These are phyloP conservation scores for Agrochola circellaris DNA, from an alignment of 2,888 invertebrate genomes.

Conservation along the genomic window DNA sequence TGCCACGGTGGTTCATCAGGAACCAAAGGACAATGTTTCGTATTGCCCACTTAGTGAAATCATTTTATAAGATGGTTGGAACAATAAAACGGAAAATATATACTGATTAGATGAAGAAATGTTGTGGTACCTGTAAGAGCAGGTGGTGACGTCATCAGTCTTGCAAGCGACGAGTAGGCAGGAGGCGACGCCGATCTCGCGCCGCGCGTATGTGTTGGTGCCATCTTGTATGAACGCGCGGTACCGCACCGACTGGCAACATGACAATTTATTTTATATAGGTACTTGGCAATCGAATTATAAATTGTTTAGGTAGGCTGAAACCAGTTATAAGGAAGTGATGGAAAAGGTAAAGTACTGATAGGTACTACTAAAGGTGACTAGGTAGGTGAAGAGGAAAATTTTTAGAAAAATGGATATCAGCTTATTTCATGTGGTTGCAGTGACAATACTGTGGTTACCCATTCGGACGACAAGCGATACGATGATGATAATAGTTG, in stretches of 20 bases:
- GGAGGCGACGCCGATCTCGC: slow-evolving; percentile 76
- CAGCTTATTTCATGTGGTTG: slow-evolving; percentile 7
- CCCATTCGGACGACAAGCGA: background rate
- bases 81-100: background rate
- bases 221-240: slow-evolving; percentile 88
- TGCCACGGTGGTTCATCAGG: background rate
- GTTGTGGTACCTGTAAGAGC: slow-evolving; percentile 80
- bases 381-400: background rate
- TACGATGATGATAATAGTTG: background rate
- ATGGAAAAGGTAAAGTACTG: background rate
- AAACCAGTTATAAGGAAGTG: background rate
- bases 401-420: background rate
- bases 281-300: background rate
- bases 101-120: background rate
- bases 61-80: background rate
- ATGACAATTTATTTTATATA: background rate
- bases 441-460: no score
- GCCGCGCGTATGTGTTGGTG: slow-evolving; percentile 79
- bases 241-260: slow-evolving; percentile 78
- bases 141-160: slow-evolving; percentile 80
- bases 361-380: background rate
- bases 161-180: slow-evolving; percentile 85
- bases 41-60: background rate
- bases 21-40: background rate
- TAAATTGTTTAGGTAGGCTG: background rate